Percentiles rank a stretch among this genome's conserved stretches.
phyloP scores from a whole-genome alignment of 1,140 invertebrate species.

The Rhopalosiphum maidis region DNA sequence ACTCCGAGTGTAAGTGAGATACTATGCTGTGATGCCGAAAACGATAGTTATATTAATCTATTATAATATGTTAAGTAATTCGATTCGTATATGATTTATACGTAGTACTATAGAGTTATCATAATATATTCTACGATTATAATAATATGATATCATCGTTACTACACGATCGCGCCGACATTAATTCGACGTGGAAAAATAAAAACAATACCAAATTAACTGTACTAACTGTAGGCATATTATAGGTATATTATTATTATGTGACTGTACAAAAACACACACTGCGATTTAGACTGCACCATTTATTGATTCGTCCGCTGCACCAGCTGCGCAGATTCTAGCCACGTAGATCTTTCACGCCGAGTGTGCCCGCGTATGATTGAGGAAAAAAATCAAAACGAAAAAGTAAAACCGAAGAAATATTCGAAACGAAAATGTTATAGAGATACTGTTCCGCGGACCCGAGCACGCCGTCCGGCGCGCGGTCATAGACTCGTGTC shows the following conservation, averaged over 20 bases:
- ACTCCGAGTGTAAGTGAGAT: not conserved
- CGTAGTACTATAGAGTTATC: not conserved
- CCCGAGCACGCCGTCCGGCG: not conserved
- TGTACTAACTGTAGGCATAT: not conserved
- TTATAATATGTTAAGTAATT: not conserved
- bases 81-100: not conserved
- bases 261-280: not conserved
- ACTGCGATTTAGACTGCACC: not conserved
- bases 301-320: not conserved
- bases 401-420: not conserved
- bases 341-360: not conserved
- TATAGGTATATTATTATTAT: not conserved
- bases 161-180: not conserved
- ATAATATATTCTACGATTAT: no score
- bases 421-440: not conserved
- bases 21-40: not conserved
- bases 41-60: not conserved
- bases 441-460: not conserved
- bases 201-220: not conserved
- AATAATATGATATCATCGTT: not conserved
- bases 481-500: not conserved
- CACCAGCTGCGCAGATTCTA: not conserved
- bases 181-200: not conserved
- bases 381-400: not conserved
- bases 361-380: not conserved